Evolutionary conservation across 2,888 invertebrate species (phyloP).

Genomic region (Athetis lepigone): DNA sequence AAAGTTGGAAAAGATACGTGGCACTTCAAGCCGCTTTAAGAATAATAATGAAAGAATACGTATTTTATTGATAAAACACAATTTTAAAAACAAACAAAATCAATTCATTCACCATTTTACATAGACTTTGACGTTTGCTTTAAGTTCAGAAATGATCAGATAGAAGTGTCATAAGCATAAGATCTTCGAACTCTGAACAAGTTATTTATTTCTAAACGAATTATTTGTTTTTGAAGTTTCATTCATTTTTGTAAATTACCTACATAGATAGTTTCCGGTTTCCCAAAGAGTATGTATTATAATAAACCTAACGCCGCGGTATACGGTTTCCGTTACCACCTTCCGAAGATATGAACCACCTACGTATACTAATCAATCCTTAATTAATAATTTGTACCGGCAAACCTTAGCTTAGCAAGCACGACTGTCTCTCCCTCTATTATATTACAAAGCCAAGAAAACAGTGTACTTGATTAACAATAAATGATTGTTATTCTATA

Average conservation of each 20-base stretch:
- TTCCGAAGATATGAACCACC: too few species aligned
- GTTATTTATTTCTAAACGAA: conserved; percentile 34
- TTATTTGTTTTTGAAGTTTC: background rate
- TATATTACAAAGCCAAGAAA: too few species aligned
- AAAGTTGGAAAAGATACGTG: background rate
- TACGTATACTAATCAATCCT: too few species aligned
- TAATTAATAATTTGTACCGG: too few species aligned
- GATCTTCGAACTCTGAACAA: too few species aligned
- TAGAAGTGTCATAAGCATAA: too few species aligned
- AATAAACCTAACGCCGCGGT: too few species aligned
- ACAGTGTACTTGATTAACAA: too few species aligned
- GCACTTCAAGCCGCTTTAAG: background rate
- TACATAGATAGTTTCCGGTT: background rate
- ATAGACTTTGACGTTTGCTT: conserved; percentile 42
- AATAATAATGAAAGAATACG: conserved; percentile 7
- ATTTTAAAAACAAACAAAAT: conserved; percentile 49
- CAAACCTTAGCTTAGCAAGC: background rate
- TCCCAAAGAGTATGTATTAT: too few species aligned
- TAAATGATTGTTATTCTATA: background rate
- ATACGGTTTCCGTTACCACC: too few species aligned
- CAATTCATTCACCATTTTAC: conserved; percentile 15
- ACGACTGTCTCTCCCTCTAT: too few species aligned
- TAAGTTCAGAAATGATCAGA: conserved; percentile 40
- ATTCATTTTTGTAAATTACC: too few species aligned
- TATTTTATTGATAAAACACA: conserved; percentile 28